These are phyloP conservation scores for Zaprionus ornatus DNA, from an alignment of 1,140 invertebrate species.

Conservation along the genomic window DNA sequence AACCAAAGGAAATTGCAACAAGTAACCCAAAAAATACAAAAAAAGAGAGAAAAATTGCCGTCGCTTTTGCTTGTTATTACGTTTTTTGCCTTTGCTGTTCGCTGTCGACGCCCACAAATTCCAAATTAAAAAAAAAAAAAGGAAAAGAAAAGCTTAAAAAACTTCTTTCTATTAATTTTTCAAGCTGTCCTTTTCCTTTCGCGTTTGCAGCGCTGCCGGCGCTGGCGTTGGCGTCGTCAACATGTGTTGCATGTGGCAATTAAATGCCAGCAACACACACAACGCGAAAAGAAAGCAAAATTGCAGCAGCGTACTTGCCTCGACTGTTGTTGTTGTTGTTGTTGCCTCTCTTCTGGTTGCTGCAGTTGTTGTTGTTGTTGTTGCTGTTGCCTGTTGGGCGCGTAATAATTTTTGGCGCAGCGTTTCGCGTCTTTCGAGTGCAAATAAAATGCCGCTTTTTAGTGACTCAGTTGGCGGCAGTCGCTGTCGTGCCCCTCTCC, in stretches of 20 bases:
- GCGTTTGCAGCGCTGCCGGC: conserved; percentile 43
- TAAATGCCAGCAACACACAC: conserved; percentile 63
- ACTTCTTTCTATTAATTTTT: conserved; percentile 74
- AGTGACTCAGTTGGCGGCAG: conserved; percentile 66
- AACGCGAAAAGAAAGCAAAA: conserved; percentile 53
- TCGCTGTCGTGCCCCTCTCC: conserved; percentile 1
- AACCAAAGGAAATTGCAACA: conserved; percentile 41
- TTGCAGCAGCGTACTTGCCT: conserved; percentile 7
- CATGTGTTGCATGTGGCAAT: conserved; percentile 60
- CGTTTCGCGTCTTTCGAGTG: conserved; percentile 64
- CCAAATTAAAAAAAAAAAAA: conserved; percentile 68
- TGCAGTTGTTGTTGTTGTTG: conserved; percentile 15
- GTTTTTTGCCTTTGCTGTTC: background rate
- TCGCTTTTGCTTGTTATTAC: conserved; percentile 33
- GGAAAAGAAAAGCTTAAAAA: conserved; percentile 61
- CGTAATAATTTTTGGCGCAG: conserved; percentile 67
- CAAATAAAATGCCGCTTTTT: conserved; percentile 76
- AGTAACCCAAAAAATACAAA: background rate
- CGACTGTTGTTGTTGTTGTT: conserved; percentile 20
- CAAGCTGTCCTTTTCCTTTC: conserved; percentile 49
- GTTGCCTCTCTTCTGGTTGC: conserved; percentile 15
- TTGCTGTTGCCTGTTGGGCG: conserved; percentile 35
- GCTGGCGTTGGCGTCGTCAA: conserved; percentile 53
- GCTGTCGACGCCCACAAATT: conserved; percentile 56
- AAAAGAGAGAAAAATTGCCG: conserved; percentile 37